These are phyloP conservation scores for Zaprionus obscuricornis DNA, from an alignment of 2,888 invertebrate genomes.

Conservation along the genomic window DNA sequence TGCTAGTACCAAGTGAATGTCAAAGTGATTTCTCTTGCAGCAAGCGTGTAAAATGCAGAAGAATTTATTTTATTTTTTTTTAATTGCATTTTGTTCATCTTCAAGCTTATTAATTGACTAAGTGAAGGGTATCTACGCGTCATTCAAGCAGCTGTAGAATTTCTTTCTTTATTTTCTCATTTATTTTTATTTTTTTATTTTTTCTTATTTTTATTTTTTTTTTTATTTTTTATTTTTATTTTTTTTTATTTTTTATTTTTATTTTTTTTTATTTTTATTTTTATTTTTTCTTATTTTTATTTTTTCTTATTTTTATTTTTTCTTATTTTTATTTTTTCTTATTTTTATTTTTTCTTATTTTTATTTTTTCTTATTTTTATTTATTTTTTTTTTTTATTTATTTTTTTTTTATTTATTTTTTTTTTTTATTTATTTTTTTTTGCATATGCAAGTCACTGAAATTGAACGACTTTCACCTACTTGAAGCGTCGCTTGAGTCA, in stretches of 20 bases:
- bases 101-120: too few species aligned
- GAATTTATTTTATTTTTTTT: too few species aligned
- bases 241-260: slow-evolving; percentile 11
- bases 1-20: too few species aligned
- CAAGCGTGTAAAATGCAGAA: too few species aligned
- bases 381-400: not conserved
- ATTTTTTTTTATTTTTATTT: not conserved
- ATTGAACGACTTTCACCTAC: slow-evolving; percentile 73
- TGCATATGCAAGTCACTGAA: slow-evolving; percentile 76
- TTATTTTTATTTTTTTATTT: slow-evolving; percentile 3
- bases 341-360: not conserved
- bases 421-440: slow-evolving; percentile 42
- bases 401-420: not conserved
- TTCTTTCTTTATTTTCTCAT: slow-evolving; percentile 25
- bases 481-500: slow-evolving; percentile 64
- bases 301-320: not conserved
- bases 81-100: too few species aligned
- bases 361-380: not conserved
- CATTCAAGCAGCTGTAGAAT: slow-evolving; percentile 30
- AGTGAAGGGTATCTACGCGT: slow-evolving; percentile 22
- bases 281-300: not conserved
- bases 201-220: not conserved
- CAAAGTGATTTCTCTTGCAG: too few species aligned
- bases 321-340: not conserved
- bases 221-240: slow-evolving; percentile 5